Evolutionary conservation across 1,140 invertebrate species (phyloP), one percentile per base, ranked within the genome.

Genomic region (Drosophila teissieri): DNA sequence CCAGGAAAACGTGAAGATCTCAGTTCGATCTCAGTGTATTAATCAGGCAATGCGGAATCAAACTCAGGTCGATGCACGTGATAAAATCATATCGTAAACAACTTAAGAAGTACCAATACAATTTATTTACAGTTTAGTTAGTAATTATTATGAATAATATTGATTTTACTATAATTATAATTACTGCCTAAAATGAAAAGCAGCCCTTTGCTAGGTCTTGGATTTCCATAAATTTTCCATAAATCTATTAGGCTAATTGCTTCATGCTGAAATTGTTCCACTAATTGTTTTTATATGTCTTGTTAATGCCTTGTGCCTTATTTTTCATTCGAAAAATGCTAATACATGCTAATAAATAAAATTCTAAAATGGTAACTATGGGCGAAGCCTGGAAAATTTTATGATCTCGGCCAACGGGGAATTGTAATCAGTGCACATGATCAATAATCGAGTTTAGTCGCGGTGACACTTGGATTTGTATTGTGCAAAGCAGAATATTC

Each of bases 1-100:
- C 67, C 27, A 40, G 68, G 27, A 57, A 70, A 72, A 45, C 63
- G 76, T 77, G 79, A 88, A 52, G 34, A 53, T 15, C 15, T 17
- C 48, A 22, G 37, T 22, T 24, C 14, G 34, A 45, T 24, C 40
- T 34, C 8, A 34, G n/a, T 15, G 49, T 42, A 31, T 27, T n/a
- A 37, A 68, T 31, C 8, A 63, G 36, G 14, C 17, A 36, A 36
- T 34, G 27, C 56, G 57, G 48, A 60, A 60, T n/a, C 11, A 14
- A 61, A 40, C 40, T 27, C 40, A 45, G 12, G 22, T 22, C 11
- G 2, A 15, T 31, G 40, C 61, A 69, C 48, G 48, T 69, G 49
- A 55, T 27, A 42, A 19, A 36, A 52, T 36, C 31, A 52, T 31
- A 52, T 52, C 15, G 36, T 7, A 34, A 34, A 17, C 7, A 5